Conservation (phyloP, 2,113 vertebrate species). For the Oenanthe oenanthe region DNA sequence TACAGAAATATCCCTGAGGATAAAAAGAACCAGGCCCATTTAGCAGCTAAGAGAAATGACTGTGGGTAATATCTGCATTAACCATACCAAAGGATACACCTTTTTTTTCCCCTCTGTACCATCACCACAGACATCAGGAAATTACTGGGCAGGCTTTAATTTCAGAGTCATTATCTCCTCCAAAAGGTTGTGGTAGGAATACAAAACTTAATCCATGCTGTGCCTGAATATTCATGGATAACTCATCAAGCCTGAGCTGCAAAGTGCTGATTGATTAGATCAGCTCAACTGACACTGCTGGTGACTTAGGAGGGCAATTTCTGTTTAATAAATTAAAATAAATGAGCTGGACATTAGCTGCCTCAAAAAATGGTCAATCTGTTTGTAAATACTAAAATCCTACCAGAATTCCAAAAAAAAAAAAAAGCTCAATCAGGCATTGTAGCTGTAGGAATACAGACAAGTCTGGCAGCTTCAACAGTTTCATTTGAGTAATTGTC, state of each 20-base stretch:
- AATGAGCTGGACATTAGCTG: background rate
- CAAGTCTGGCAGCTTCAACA: background rate
- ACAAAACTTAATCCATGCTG: background rate
- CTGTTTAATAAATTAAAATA: background rate
- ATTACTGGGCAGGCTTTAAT: background rate
- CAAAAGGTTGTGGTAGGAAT: background rate
- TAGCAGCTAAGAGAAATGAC: background rate
- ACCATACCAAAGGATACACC: background rate
- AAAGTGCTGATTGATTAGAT: background rate
- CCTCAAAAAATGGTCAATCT: background rate
- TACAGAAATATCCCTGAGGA: background rate
- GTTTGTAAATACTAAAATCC: background rate
- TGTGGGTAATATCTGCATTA: background rate
- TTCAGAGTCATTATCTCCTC: background rate
- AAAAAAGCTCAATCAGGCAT: background rate
- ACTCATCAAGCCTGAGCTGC: background rate
- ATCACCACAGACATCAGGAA: background rate
- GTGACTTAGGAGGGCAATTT: background rate
- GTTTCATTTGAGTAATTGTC: background rate
- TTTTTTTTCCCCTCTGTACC: background rate
- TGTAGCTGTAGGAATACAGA: background rate
- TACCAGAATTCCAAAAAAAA: background rate
- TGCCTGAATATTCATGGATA: background rate
- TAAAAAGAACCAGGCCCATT: background rate
- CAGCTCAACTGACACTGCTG: background rate